Evolutionary conservation across 2,888 invertebrate species (phyloP).

Genomic region (Aporophyla nigra): DNA sequence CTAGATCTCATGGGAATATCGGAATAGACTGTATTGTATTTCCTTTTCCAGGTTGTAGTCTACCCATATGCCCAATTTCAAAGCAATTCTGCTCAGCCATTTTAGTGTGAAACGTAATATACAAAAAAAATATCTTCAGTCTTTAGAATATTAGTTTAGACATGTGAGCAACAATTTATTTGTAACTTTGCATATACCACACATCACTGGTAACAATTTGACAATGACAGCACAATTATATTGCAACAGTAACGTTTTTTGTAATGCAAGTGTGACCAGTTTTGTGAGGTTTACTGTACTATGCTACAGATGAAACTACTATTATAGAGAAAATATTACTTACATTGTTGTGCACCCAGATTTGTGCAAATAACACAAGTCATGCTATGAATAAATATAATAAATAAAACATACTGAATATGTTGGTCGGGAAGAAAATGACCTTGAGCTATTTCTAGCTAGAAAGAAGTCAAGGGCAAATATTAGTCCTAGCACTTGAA

Average conservation of each 20-base stretch:
- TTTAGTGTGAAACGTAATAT: no score
- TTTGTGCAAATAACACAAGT: constrained; percentile 24
- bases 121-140: no score
- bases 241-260: not conserved
- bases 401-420: constrained; percentile 1
- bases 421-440: constrained; percentile 19
- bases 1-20: no score
- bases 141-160: no score
- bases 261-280: not conserved
- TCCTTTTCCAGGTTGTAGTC: no score
- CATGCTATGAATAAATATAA: constrained; percentile 20
- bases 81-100: no score
- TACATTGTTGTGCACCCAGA: constrained; percentile 6
- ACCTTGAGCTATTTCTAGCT: constrained; percentile 36
- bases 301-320: not conserved
- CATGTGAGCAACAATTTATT: no score
- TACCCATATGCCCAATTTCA: no score
- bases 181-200: no score
- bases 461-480: constrained; percentile 36
- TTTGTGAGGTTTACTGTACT: not conserved
- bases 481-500: constrained; percentile 45
- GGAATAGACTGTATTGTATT: no score
- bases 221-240: not conserved
- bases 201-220: not conserved
- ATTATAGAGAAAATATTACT: no score